phyloP scores from a whole-genome alignment of 2,797 vertebrate species.

The Oreochromis grahami region DNA sequence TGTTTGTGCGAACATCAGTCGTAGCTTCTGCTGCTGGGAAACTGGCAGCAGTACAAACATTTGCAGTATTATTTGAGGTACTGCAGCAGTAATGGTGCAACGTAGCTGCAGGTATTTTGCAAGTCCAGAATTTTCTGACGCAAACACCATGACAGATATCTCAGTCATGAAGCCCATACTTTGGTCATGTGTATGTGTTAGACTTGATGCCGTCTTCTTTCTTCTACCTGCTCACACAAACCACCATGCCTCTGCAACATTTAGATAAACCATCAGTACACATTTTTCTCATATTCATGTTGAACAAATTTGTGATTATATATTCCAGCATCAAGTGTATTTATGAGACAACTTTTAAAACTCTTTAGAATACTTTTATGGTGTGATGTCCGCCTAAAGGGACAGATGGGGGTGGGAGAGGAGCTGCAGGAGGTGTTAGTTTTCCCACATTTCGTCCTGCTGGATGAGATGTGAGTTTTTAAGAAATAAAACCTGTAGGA shows the following conservation, averaged over 20 bases:
- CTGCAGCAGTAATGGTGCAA: not conserved
- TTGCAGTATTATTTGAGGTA: not conserved
- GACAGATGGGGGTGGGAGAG: not conserved
- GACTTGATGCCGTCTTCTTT: not conserved
- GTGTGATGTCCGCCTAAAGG: not conserved
- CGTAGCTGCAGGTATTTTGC: not conserved
- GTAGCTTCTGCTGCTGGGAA: constrained; percentile 5
- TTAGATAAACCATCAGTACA: not conserved
- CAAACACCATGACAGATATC: not conserved
- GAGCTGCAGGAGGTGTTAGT: not conserved
- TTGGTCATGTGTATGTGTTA: fast-evolving
- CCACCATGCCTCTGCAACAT: not conserved
- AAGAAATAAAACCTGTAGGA: constrained; percentile 22
- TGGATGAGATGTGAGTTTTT: not conserved
- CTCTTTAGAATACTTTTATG: not conserved
- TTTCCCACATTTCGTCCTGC: not conserved
- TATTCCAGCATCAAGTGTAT: not conserved
- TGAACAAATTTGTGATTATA: not conserved
- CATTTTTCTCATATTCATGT: not conserved
- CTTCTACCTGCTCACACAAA: not conserved
- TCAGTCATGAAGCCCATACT: not conserved
- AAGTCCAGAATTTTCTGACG: fast-evolving
- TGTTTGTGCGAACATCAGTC: not conserved
- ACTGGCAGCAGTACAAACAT: not conserved
- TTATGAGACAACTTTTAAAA: not conserved